phyloP scores from a whole-genome alignment of 2,888 invertebrate genomes.

The Rotaria socialis region DNA sequence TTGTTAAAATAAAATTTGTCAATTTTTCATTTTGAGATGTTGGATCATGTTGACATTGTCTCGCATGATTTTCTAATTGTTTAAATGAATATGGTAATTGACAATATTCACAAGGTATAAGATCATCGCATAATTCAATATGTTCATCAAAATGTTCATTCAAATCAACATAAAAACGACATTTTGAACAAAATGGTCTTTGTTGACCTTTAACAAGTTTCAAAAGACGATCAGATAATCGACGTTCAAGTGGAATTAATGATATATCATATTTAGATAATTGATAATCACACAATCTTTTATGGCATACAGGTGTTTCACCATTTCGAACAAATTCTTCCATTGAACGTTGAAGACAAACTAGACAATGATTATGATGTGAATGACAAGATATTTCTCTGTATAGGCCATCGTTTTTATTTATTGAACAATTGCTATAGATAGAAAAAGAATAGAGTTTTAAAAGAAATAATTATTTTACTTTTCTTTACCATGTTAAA shows the following conservation, averaged over 20 bases:
- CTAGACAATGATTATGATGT: not conserved
- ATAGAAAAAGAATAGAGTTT: not conserved
- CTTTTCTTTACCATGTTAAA: not conserved
- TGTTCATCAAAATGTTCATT: not conserved
- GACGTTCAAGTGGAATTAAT: not conserved
- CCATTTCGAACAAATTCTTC: not conserved
- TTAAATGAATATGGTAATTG: not conserved
- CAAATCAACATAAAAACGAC: not conserved
- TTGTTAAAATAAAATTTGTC: not conserved
- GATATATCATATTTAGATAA: not conserved
- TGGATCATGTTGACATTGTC: not conserved
- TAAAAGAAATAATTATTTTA: not conserved
- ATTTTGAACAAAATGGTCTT: not conserved
- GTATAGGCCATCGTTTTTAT: not conserved
- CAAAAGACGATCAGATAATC: not conserved
- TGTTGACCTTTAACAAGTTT: not conserved
- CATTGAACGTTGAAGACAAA: not conserved
- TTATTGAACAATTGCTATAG: not conserved
- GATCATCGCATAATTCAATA: not conserved
- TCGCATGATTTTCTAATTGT: not conserved
- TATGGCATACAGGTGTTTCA: not conserved
- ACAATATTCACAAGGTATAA: slow-evolving; percentile 11
- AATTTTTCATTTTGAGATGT: not conserved
- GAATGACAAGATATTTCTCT: not conserved
- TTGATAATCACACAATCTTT: not conserved